A percentile compares a stretch with the other conserved stretches of the same genome.
Conservation (phyloP, 2,797 vertebrate species). For the Cottoperca gobio region DNA sequence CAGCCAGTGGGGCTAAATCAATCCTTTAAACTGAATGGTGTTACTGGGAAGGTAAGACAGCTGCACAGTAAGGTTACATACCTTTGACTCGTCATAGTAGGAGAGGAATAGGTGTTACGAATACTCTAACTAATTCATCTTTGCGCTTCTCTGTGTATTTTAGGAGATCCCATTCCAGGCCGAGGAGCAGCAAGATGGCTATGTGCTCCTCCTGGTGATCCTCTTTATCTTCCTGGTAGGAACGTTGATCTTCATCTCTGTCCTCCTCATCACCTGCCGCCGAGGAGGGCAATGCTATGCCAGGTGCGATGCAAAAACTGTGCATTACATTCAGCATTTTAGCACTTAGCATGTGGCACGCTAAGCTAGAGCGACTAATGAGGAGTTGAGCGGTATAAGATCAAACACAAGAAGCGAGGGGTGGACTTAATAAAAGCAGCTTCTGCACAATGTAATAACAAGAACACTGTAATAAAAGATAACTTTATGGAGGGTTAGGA, state of each 20-base stretch:
- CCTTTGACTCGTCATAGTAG: not conserved
- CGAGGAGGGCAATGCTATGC: constrained; percentile 85
- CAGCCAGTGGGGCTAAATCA: constrained; percentile 47
- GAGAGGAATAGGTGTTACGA: not conserved
- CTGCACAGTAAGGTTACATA: constrained; percentile 6
- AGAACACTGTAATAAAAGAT: constrained; percentile 5
- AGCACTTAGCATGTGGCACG: not conserved
- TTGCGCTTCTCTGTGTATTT: constrained; percentile 13
- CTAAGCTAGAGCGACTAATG: not conserved
- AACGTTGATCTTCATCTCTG: constrained; percentile 87
- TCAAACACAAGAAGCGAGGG: constrained; percentile 3
- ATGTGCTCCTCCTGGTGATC: constrained; percentile 91
- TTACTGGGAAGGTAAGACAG: constrained; percentile 33
- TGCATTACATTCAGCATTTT: not conserved
- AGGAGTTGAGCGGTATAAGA: not conserved
- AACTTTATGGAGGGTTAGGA: too few relatives aligned
- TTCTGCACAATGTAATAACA: constrained; percentile 40
- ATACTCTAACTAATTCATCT: not conserved
- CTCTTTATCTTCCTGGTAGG: constrained; percentile 92
- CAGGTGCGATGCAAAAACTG: constrained; percentile 82
- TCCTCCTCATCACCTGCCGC: constrained; percentile 90
- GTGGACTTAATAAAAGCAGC: constrained; percentile 20
- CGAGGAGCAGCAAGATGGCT: constrained; percentile 87
- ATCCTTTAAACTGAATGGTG: constrained; percentile 24
- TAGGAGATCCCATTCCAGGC: constrained; percentile 77